Conservation (phyloP, 2,797 vertebrate genomes). For the Balearica regulorum region DNA sequence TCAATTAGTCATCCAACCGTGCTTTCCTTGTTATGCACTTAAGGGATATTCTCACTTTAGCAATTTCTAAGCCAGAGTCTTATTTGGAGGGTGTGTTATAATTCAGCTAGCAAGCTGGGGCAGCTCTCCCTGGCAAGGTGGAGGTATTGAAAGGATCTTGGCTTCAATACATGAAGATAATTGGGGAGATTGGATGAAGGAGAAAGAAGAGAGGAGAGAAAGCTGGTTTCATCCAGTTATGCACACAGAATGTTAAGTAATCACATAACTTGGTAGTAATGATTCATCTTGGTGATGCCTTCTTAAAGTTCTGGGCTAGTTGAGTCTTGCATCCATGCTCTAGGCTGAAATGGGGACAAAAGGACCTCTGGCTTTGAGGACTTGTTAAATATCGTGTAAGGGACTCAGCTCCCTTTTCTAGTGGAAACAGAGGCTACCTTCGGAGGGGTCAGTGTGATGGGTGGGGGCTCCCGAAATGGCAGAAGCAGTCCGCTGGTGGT, state of each 20-base stretch:
- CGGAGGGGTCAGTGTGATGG: background rate
- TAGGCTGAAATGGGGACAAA: background rate
- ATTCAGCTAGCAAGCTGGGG: constrained; percentile 34
- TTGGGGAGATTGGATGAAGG: background rate
- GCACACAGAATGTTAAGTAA: constrained; percentile 2
- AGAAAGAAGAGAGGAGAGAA: background rate
- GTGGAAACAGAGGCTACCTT: background rate
- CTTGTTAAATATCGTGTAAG: background rate
- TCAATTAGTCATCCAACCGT: background rate
- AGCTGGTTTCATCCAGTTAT: constrained; percentile 25
- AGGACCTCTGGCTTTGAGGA: background rate
- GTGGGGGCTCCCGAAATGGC: background rate
- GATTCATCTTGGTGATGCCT: constrained; percentile 40
- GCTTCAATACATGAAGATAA: background rate
- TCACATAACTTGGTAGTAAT: constrained; percentile 22
- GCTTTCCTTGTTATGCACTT: background rate
- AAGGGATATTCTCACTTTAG: background rate
- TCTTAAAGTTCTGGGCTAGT: constrained; percentile 18
- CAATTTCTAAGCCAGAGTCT: background rate
- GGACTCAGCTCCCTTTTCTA: background rate
- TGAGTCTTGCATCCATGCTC: constrained; percentile 17
- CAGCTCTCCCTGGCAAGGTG: constrained; percentile 23
- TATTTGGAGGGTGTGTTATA: constrained; percentile 37
- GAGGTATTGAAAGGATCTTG: constrained; percentile 32
- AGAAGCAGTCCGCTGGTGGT: background rate